Evolutionary conservation across 1,140 invertebrate genomes (phyloP), one percentile per base, ranked within the genome.

Genomic region (Campodea augens): DNA sequence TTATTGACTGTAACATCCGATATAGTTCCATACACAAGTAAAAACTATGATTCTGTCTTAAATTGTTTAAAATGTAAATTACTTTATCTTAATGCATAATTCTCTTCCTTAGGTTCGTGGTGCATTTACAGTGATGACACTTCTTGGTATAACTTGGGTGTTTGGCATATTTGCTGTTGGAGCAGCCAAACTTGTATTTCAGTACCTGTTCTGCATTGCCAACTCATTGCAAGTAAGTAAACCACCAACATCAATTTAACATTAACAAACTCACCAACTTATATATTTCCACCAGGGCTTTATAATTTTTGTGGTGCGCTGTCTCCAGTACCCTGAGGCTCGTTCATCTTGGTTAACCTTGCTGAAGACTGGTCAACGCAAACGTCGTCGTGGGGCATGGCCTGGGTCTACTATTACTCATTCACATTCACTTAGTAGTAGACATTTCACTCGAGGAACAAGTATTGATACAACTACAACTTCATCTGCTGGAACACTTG

Each of bases 111-210:
- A 72, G 57, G 60, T 72, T 5, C 61, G 67, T 22, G 68, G 68
- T 10, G 62, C 67, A 7, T 61, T 70, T 38, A 68, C 68, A 1
- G 66, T 71, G 5, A 67, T 71, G 62, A 59, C 68, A 12, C 52
- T 71, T 4, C 56, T 71, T 3, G 69, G 69, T 13, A 56, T 71
- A 25, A 67, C 68, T 1, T 72, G 70, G 70, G 57, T 70, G 1
- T 62, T 69, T 25, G 70, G 69, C 10, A 59, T 66, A 4, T 55
- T 70, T 21, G 67, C 67, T 20, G 57, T 70, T 15, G 62, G 64
- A 32, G 58, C 62, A 25, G 58, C 62, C 2, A 58, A 63, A 44
- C 40, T 69, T 1, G 54, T 62, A 4, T 66, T 70, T 47, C 63
- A 64, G 41, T 71, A 71, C 46, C 41, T 71, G 13, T 71, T 70